Base-by-base conservation (phyloP, 2,113 vertebrate genomes). In the Oriolus oriolus region DNA sequence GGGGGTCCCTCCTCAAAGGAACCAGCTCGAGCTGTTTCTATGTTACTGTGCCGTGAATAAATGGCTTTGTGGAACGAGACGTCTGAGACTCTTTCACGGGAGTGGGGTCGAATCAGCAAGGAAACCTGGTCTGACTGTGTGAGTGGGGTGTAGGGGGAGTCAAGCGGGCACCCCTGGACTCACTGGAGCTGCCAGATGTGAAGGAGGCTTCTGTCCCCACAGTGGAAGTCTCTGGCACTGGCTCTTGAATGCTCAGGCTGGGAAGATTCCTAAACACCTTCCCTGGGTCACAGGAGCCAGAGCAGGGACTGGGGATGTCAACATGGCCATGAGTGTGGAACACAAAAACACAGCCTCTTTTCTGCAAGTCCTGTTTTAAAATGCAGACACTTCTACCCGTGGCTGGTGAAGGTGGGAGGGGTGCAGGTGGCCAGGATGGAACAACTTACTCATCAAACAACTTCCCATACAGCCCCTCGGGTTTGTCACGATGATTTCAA, bases 401-500 rank as follows among this genome's bases (percentile, higher is more conserved):
- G 21, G 7, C 39, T 27, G 30, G 10, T 42, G 28, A 70, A 31
- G 54, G 21, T 7, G 13, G 33, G 22, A 69, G 45, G 68, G 13
- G 9, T 49, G 33, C 16, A 52, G 16, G 11, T 49, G 54, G 16
- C 11, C 30, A 18, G 10, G 33, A 33, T 13, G 10, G 33, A 65
- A 54, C 3, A 33, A 41, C 59, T 81, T 77, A 89, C 47, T 3
- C 2, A 7, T 26, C 4, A 23, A 1, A 4, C 4, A 4, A 2
- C 7, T 27, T n/a, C 19, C 37, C 2, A 53, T 27, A 14, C 2
- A 19, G 1, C 1, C 4, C 14, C 16, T 7, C 7, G 13, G 2
- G 5, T 37, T 15, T 24, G 39, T 31, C 39, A 9, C 4, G 21
- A 17, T 3, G 13, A 31, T 24, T 27, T 22, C 7, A 8, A 7